Conservation (phyloP, 2,113 vertebrate species). For the Amphiprion percula region DNA sequence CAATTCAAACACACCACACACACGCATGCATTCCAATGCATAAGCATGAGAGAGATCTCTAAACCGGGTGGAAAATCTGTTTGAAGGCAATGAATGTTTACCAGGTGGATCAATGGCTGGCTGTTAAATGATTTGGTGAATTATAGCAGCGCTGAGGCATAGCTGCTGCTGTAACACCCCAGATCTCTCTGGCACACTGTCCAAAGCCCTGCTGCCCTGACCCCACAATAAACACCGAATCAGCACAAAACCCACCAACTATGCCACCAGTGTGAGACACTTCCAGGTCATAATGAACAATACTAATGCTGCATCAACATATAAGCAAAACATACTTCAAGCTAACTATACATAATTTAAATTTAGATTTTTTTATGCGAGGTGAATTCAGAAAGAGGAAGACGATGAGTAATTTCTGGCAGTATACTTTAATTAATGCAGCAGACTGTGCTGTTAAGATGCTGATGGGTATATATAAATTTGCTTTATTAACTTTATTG, state of each 20-base stretch:
- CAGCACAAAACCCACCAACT: slow-evolving; percentile 53
- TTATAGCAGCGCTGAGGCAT: slow-evolving; percentile 37
- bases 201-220: slow-evolving; percentile 5
- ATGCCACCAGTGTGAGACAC: slow-evolving; percentile 4
- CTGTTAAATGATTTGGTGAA: slow-evolving; percentile 71
- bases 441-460: too few species aligned
- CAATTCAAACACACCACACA: slow-evolving; percentile 63
- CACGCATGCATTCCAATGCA: slow-evolving; percentile 72
- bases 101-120: slow-evolving; percentile 66
- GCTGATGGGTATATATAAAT: too few species aligned
- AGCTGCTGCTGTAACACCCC: slow-evolving; percentile 25
- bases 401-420: not conserved
- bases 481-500: too few species aligned
- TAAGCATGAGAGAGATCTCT: slow-evolving; percentile 53
- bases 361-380: not conserved
- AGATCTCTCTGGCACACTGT: slow-evolving; percentile 17
- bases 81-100: slow-evolving; percentile 77
- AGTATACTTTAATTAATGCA: not conserved
- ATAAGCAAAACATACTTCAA: not conserved
- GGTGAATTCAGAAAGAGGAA: too few species aligned
- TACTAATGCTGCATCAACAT: not conserved
- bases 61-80: slow-evolving; percentile 63
- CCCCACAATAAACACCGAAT: slow-evolving; percentile 46
- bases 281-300: slow-evolving; percentile 16
- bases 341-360: not conserved